These are phyloP conservation scores for Ostrea denselamellosa DNA, from an alignment of 1,140 invertebrate species.

Conservation along the genomic window DNA sequence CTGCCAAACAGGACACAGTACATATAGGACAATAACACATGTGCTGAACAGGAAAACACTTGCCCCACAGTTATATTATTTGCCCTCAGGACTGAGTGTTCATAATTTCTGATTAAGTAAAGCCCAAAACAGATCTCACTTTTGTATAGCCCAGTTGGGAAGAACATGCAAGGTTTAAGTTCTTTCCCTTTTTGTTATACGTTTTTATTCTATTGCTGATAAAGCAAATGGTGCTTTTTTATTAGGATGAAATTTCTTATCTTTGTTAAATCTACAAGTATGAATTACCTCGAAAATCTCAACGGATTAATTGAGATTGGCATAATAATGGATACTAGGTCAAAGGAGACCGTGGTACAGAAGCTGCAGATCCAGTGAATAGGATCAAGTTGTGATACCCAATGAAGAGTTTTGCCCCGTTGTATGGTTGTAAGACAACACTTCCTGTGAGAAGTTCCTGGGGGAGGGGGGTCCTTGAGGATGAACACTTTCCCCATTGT, in stretches of 20 bases:
- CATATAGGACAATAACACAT: background rate
- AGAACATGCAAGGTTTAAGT: background rate
- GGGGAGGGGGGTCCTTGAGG: slow-evolving; percentile 8
- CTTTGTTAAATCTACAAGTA: slow-evolving; percentile 6
- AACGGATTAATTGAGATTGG: background rate
- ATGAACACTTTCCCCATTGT: slow-evolving; percentile 5
- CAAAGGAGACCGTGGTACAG: background rate
- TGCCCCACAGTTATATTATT: background rate
- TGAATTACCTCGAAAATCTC: slow-evolving; percentile 6
- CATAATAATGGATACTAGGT: slow-evolving; percentile 13
- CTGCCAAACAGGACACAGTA: background rate
- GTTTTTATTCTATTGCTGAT: background rate
- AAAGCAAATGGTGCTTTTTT: slow-evolving; percentile 23
- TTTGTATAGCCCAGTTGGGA: background rate
- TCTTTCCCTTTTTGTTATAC: background rate
- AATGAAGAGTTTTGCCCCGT: slow-evolving; percentile 11
- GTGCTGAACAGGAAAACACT: background rate
- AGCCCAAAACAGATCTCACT: slow-evolving; percentile 1
- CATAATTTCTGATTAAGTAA: background rate
- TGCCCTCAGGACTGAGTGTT: slow-evolving; percentile 23
- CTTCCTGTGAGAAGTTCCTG: background rate
- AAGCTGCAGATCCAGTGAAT: background rate
- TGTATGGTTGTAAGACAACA: background rate
- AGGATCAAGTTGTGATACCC: background rate
- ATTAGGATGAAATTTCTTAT: slow-evolving; percentile 24